These are phyloP conservation scores for Conomelus anceps DNA, from an alignment of 2,888 invertebrate genomes.

Conservation along the genomic window DNA sequence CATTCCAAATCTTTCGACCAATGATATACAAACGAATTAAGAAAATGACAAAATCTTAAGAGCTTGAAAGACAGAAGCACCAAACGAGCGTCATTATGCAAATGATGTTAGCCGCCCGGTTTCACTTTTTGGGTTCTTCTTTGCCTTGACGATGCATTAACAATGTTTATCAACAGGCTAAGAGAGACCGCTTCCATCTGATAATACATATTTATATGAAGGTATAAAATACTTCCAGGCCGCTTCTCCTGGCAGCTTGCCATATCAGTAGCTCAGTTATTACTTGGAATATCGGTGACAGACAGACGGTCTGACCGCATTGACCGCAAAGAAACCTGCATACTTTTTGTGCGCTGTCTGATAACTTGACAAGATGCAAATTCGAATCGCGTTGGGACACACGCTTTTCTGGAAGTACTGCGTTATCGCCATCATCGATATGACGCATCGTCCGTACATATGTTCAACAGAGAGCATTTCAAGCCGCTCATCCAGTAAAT, in stretches of 20 bases:
- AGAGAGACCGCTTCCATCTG: not conserved
- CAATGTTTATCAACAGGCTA: not conserved
- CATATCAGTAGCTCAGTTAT: not conserved
- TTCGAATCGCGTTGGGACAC: not conserved
- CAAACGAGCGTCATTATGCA: not conserved
- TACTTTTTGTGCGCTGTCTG: not conserved
- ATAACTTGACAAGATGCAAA: not conserved
- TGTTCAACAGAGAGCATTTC: not conserved
- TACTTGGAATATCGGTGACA: not conserved
- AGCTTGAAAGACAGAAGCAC: not conserved
- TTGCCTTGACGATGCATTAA: not conserved
- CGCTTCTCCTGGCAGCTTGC: not conserved
- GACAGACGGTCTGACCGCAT: not conserved
- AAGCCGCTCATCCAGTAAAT: not conserved
- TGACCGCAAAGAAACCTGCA: not conserved
- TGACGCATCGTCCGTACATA: not conserved
- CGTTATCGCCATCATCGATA: not conserved
- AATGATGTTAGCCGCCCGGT: not conserved
- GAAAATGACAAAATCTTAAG: not conserved
- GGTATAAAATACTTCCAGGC: not conserved
- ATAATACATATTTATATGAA: not conserved
- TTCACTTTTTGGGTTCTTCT: not conserved
- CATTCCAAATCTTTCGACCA: not conserved
- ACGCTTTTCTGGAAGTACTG: not conserved
- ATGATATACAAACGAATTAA: not conserved